Percentiles rank a stretch among this genome's conserved stretches.
phyloP scores from a whole-genome alignment of 2,113 vertebrate species.

The Oostethus manadensis region DNA sequence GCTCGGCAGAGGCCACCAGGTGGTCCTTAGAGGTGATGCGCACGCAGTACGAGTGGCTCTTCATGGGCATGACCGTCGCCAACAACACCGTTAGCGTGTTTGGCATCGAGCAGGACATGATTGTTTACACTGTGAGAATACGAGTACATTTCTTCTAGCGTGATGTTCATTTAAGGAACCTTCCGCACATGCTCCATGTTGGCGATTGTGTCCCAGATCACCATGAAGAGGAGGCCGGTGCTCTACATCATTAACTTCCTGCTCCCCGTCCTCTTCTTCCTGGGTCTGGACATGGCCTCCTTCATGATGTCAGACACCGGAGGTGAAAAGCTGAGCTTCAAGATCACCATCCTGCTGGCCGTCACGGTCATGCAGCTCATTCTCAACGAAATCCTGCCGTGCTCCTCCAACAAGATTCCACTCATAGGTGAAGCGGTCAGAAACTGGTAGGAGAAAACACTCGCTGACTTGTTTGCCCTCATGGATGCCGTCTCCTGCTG shows the following conservation, averaged over 20 bases:
- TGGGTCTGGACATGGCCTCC: constrained; percentile 73
- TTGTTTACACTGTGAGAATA: constrained; percentile 46
- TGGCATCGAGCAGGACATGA: constrained; percentile 5
- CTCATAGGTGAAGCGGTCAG: constrained; percentile 54
- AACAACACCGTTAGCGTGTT: background rate
- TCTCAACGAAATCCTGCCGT: constrained; percentile 67
- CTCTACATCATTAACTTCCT: constrained; percentile 75
- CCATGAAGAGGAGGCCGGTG: constrained; percentile 63
- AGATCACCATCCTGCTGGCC: constrained; percentile 63
- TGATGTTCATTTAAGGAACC: too few relatives aligned
- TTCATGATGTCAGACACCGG: constrained; percentile 68
- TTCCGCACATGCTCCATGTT: too few relatives aligned
- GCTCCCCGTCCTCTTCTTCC: constrained; percentile 68
- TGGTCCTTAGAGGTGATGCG: constrained; percentile 41
- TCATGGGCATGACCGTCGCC: constrained; percentile 32
- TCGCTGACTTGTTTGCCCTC: background rate
- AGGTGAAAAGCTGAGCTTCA: constrained; percentile 71
- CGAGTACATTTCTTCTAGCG: too few relatives aligned
- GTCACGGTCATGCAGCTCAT: constrained; percentile 68
- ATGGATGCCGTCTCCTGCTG: background rate
- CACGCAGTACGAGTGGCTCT: constrained; percentile 51
- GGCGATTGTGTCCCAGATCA: constrained; percentile 61
- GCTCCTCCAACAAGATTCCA: constrained; percentile 54
- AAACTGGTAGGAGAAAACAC: background rate
- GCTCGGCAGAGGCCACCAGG: constrained; percentile 42